Percentiles rank a stretch among this genome's conserved stretches.
These are phyloP conservation scores for Sycophila sp. DNA, from an alignment of 1,140 invertebrate genomes.

Conservation along the genomic window DNA sequence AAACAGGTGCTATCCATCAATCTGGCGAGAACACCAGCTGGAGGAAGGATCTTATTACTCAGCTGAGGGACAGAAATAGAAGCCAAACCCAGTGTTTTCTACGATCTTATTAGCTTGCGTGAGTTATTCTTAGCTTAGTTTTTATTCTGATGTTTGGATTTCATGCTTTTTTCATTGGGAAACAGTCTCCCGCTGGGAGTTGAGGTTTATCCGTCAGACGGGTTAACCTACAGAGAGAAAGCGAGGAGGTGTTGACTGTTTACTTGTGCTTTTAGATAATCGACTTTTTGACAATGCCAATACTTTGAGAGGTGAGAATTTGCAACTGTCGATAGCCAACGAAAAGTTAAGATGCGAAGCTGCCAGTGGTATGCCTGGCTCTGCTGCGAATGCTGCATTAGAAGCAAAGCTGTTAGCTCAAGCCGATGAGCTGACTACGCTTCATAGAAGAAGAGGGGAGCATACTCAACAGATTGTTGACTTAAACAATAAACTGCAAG, in stretches of 20 bases:
- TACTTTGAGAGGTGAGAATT: slow-evolving; percentile 80
- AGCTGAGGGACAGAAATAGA: slow-evolving; percentile 70
- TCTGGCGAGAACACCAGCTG: slow-evolving; percentile 61
- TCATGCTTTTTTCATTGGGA: no score
- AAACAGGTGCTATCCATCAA: slow-evolving; percentile 33
- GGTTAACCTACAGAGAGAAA: no score
- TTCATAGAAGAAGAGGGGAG: slow-evolving; percentile 89
- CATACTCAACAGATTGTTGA: slow-evolving; percentile 94
- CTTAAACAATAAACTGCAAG: slow-evolving; percentile 85
- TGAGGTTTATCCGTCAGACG: no score
- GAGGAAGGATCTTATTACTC: slow-evolving; percentile 69
- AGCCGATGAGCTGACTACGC: slow-evolving; percentile 91
- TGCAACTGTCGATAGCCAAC: slow-evolving; percentile 84
- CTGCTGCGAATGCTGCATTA: slow-evolving; percentile 66
- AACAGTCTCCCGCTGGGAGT: no score
- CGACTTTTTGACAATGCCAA: slow-evolving; percentile 85
- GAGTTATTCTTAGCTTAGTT: slow-evolving; percentile 49
- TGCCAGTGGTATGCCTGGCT: slow-evolving; percentile 61
- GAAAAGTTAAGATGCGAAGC: slow-evolving; percentile 78
- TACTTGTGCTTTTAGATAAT: slow-evolving; percentile 76
- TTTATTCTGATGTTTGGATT: no score
- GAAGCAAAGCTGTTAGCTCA: slow-evolving; percentile 87
- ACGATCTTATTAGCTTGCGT: slow-evolving; percentile 74
- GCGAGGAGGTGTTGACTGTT: neutral
- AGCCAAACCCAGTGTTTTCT: slow-evolving; percentile 69